Percentiles rank a stretch among this genome's conserved stretches.
These are phyloP conservation scores for Palloptera scutellata DNA, from an alignment of 2,888 invertebrate genomes.

Conservation along the genomic window DNA sequence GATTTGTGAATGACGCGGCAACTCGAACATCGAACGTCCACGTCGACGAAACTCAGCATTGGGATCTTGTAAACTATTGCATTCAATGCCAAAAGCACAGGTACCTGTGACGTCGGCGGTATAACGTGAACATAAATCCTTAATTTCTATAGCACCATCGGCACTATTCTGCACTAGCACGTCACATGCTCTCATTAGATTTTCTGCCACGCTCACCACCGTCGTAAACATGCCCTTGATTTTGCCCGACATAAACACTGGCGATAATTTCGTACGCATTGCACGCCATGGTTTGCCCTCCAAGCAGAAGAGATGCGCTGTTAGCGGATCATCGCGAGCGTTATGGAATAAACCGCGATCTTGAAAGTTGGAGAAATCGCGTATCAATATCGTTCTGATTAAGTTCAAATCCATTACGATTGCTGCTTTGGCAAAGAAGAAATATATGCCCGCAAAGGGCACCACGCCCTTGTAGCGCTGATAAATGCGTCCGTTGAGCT, in stretches of 20 bases:
- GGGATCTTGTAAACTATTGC: constrained; percentile 63
- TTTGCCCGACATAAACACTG: constrained; percentile 66
- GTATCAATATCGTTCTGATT: constrained; percentile 51
- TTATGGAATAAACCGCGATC: constrained; percentile 56
- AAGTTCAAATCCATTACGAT: constrained; percentile 54
- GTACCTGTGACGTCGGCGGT: constrained; percentile 67
- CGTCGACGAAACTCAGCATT: constrained; percentile 55
- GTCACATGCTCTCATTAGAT: constrained; percentile 38
- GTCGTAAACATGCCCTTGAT: constrained; percentile 64
- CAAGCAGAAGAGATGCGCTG: constrained; percentile 54
- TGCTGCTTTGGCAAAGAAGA: constrained; percentile 43
- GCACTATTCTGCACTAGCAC: constrained; percentile 50
- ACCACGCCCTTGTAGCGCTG: constrained; percentile 36
- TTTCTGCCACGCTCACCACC: constrained; percentile 19
- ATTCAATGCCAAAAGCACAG: constrained; percentile 66
- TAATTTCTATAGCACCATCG: constrained; percentile 59
- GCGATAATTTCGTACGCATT: constrained; percentile 63
- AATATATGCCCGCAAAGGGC: constrained; percentile 48
- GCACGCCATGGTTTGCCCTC: constrained; percentile 64
- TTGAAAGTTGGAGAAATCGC: constrained; percentile 59
- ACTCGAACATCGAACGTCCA: constrained; percentile 40
- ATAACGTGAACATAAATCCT: constrained; percentile 63
- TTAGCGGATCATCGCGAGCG: constrained; percentile 57
- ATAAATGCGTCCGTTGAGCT: constrained; percentile 47
- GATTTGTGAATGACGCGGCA: constrained; percentile 34